phyloP scores from a whole-genome alignment of 2,888 invertebrate species.

The Platycheirus rosarum region DNA sequence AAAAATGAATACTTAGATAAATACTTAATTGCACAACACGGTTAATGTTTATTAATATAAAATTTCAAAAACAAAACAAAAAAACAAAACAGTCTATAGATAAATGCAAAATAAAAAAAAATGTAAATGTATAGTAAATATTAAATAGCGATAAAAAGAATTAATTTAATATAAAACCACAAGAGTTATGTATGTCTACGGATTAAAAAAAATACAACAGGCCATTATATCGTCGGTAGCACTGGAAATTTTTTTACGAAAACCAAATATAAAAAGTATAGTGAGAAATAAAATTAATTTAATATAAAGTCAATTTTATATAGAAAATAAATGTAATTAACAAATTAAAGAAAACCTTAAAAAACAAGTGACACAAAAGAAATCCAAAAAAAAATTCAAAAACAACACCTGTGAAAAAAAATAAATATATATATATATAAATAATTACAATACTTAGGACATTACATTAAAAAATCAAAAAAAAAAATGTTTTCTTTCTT shows the following conservation, averaged over 20 bases:
- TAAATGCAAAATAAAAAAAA: slow-evolving; percentile 29
- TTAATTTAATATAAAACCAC: slow-evolving; percentile 15
- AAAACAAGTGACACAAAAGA: slow-evolving; percentile 57
- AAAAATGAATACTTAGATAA: slow-evolving; percentile 54
- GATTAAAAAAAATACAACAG: slow-evolving; percentile 28
- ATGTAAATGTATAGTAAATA: slow-evolving; percentile 45
- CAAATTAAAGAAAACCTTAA: slow-evolving; percentile 18
- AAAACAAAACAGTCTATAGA: slow-evolving; percentile 47
- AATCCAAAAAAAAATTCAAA: slow-evolving; percentile 40
- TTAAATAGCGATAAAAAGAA: slow-evolving; percentile 27
- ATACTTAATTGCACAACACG: slow-evolving; percentile 68
- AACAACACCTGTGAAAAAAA: slow-evolving; percentile 44
- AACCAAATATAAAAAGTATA: slow-evolving; percentile 40
- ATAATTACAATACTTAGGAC: slow-evolving; percentile 39
- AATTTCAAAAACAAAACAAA: slow-evolving; percentile 32
- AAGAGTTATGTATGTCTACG: slow-evolving; percentile 47
- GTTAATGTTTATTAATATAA: slow-evolving; percentile 67
- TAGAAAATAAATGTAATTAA: slow-evolving; percentile 49
- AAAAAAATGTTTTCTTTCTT: slow-evolving; percentile 29
- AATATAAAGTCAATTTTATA: slow-evolving; percentile 74
- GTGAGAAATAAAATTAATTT: slow-evolving; percentile 48
- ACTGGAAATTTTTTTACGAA: slow-evolving; percentile 59
- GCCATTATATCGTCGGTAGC: slow-evolving; percentile 46
- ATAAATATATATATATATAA: too few relatives aligned
- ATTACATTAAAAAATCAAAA: slow-evolving; percentile 25